Percentiles rank a stretch among this genome's conserved stretches.
These are phyloP conservation scores for Nasonia longicornis DNA, from an alignment of 1,140 invertebrate species.

Conservation along the genomic window DNA sequence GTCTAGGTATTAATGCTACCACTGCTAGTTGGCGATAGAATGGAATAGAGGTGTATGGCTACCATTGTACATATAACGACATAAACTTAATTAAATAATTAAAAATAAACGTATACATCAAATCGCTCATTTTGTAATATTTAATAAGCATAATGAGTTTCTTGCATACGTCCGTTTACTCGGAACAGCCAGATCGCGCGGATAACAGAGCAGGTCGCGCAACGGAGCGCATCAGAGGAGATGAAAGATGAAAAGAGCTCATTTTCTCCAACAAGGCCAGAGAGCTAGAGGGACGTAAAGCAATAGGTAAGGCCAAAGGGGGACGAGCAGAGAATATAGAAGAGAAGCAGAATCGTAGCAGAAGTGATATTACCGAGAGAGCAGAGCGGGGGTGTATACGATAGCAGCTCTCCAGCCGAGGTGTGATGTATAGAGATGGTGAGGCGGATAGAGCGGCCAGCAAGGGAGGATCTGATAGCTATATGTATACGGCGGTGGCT, in stretches of 20 bases:
- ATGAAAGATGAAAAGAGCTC: constrained; percentile 15
- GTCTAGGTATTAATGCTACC: too few species aligned
- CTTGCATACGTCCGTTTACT: background rate
- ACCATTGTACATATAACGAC: too few species aligned
- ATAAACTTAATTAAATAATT: too few species aligned
- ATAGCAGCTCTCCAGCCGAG: background rate
- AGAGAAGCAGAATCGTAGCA: background rate
- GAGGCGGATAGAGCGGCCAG: background rate
- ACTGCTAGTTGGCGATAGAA: background rate
- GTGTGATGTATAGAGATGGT: constrained; percentile 27
- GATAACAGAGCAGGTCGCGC: background rate
- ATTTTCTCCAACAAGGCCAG: constrained; percentile 6
- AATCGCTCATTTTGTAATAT: too few species aligned
- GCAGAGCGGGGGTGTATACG: background rate
- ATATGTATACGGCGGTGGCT: too few species aligned
- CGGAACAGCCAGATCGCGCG: background rate
- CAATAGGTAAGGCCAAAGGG: too few species aligned
- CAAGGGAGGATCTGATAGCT: background rate
- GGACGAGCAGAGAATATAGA: too few species aligned
- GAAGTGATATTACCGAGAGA: constrained; percentile 4
- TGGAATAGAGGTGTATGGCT: background rate
- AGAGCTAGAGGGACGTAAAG: background rate
- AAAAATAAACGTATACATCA: too few species aligned
- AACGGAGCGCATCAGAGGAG: background rate
- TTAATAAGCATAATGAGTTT: background rate